These are phyloP conservation scores for Rhopilema esculentum DNA, from an alignment of 30 jellyfish, hydroid and myxozoan species.

Conservation along the genomic window DNA sequence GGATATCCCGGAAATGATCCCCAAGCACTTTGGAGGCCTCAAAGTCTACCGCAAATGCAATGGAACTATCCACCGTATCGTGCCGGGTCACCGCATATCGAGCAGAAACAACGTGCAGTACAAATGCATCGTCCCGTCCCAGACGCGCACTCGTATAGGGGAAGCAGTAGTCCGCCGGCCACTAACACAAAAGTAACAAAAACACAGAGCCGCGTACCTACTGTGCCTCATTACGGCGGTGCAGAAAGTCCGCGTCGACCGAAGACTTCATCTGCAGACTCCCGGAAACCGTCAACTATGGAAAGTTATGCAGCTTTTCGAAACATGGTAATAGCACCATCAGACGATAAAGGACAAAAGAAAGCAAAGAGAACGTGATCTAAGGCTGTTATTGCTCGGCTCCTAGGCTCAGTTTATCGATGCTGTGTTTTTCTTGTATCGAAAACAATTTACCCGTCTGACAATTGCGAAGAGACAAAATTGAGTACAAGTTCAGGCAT, in stretches of 20 bases:
- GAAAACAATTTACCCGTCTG: no score
- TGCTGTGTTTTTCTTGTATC: no score
- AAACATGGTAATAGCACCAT: constrained; percentile 63
- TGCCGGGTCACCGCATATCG: constrained; percentile 20
- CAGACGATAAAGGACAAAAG: constrained; percentile 10
- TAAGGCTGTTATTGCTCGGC: background rate
- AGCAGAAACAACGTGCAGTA: constrained; percentile 4
- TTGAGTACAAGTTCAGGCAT: no score
- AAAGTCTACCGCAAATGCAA: constrained; percentile 13
- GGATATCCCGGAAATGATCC: constrained; percentile 25
- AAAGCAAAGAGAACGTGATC: constrained; percentile 19
- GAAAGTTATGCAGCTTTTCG: constrained; percentile 78
- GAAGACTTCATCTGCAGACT: constrained; percentile 17
- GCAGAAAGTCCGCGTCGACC: constrained; percentile 6
- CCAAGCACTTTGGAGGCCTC: constrained; percentile 58
- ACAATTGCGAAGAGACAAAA: no score
- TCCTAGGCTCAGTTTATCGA: background rate
- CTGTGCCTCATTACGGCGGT: background rate
- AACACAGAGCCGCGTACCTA: constrained; percentile 8
- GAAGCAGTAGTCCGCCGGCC: background rate
- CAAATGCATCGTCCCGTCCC: constrained; percentile 34
- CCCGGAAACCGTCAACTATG: constrained; percentile 42
- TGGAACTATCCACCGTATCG: constrained; percentile 45
- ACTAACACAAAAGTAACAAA: background rate
- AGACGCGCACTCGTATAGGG: constrained; percentile 2